Evolutionary conservation across 2,797 vertebrate species (phyloP).

Genomic region (Steatocranus sp.): DNA sequence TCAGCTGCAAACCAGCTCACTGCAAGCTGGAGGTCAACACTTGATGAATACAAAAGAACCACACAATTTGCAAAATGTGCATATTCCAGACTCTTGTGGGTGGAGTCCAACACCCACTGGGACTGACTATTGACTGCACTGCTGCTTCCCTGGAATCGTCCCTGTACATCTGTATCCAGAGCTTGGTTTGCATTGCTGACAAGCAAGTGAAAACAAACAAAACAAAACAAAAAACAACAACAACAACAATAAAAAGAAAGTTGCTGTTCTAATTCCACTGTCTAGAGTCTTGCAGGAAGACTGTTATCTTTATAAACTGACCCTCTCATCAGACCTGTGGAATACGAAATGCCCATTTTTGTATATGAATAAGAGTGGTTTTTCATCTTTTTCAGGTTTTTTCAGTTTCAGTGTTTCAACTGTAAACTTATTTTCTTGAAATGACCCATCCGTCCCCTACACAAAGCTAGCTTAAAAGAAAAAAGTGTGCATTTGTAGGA

Average conservation of each 20-base stretch:
- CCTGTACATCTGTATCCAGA: not conserved
- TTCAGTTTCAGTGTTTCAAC: not conserved
- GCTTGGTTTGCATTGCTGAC: not conserved
- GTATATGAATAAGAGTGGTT: not conserved
- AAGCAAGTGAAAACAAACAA: not conserved
- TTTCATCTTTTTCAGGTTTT: not conserved
- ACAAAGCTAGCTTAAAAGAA: not conserved
- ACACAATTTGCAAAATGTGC: no score
- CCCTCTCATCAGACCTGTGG: not conserved
- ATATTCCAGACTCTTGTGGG: not conserved
- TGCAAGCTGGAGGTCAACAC: not conserved
- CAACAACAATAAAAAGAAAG: not conserved
- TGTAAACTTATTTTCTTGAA: not conserved
- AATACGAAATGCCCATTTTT: not conserved
- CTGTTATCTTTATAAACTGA: rapidly evolving
- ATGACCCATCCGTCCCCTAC: not conserved
- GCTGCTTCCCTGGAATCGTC: not conserved
- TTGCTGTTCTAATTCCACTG: not conserved
- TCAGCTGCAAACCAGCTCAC: not conserved
- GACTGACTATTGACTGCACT: not conserved
- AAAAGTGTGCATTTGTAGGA: not conserved
- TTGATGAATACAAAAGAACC: not conserved
- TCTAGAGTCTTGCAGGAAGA: not conserved
- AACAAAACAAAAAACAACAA: not conserved
- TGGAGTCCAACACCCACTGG: not conserved